Base-by-base conservation (phyloP, 2,888 invertebrate genomes). In the Digitonthophagus gazella region DNA sequence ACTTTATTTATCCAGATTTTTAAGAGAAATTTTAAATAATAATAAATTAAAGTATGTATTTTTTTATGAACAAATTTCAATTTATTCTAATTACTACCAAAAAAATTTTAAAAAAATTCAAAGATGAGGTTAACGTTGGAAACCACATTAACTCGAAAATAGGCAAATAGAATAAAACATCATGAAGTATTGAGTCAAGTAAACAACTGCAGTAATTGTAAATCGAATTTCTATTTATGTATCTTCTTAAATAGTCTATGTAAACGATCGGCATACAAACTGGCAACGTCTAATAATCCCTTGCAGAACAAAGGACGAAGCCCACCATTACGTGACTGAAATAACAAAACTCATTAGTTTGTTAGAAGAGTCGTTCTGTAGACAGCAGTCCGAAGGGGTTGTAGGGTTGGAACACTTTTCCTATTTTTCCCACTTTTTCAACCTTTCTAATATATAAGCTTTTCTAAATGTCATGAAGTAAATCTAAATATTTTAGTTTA, bases 281-380 rank as follows among this genome's bases (percentile, higher is more conserved):
- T n/a, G 65, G 61, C 54, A 44, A 69, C 28, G 28, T 69, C 68
- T 69, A 69, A 69, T 69, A 65, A 61, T 65, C 68, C 68, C 68
- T 69, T 66, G 61, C 65, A 54, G 20, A 18, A 58, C 68, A 44
- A 55, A 54, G 15, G 19, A 18, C 61, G 18, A 18, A n/a, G 61
- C 61, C 68, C 56, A 69, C 55, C 58, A 65, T 69, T 69, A 69
- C 68, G 68, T 69, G 68, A 69, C 68, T 69, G 61, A 66, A 69
- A 69, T 69, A 66, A 58, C 58, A 61, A 69, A 69, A 69, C 68
- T 69, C 68, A 69, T 69, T 69, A 69, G 68, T 69, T 68, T 65
- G 54, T 20, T 61, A 61, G n/a, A 61, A 20, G 61, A 54, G 65
- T 61, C 28, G n/a, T n/a, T 44, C 28, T 6, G 28, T 44, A 44